Evolutionary conservation across 2,797 vertebrate genomes (phyloP).

Genomic region (Manis crassicaudata): DNA sequence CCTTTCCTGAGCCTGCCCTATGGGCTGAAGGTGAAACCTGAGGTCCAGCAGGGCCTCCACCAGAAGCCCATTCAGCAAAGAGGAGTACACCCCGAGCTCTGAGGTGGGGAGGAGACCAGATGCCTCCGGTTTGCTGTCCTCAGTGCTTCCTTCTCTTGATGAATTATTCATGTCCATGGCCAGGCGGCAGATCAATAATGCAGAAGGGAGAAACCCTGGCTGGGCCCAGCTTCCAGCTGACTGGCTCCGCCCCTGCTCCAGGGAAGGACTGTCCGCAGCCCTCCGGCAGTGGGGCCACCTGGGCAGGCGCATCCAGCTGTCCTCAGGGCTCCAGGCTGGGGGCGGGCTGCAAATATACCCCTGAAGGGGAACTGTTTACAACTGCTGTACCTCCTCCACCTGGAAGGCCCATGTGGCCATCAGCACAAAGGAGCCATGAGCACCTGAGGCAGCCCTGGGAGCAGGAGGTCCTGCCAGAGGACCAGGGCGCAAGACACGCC

Average conservation of each 20-base stretch:
- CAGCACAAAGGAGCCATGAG: not conserved
- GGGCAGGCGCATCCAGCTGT: not conserved
- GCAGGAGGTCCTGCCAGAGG: not conserved
- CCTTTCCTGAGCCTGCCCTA: not conserved
- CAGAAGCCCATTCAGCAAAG: conserved; percentile 30
- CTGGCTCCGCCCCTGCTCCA: not conserved
- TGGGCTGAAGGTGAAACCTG: not conserved
- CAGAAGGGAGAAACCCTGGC: conserved; percentile 80
- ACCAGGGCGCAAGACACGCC: not conserved
- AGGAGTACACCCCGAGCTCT: not conserved
- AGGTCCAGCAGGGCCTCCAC: not conserved
- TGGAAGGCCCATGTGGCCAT: not conserved
- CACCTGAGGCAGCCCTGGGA: accelerated
- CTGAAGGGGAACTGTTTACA: not conserved
- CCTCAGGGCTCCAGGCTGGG: not conserved
- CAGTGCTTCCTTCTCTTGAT: conserved; percentile 77
- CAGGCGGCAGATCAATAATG: conserved; percentile 85
- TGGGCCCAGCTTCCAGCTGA: conserved; percentile 60
- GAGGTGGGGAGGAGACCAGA: not conserved
- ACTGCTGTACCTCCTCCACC: not conserved
- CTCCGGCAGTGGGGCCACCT: not conserved
- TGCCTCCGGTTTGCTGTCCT: conserved; percentile 67
- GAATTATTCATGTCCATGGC: conserved; percentile 85
- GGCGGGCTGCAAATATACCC: accelerated
- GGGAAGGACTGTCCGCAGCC: not conserved